Conservation (phyloP, 2,797 vertebrate species). For the Danio tinwini region DNA sequence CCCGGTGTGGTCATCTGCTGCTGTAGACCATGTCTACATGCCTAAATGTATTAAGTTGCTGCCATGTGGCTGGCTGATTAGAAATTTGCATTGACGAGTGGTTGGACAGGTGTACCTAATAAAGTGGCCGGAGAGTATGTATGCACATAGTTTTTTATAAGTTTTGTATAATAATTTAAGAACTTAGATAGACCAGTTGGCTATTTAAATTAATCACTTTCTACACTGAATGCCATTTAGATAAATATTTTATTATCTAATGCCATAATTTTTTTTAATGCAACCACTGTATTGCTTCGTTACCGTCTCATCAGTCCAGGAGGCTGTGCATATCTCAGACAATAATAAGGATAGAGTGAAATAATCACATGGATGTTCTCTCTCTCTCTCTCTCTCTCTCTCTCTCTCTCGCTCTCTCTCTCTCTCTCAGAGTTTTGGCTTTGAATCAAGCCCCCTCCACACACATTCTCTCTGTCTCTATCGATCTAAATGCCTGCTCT, state of each 20-base stretch:
- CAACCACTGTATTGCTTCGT: background rate
- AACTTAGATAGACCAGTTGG: no score
- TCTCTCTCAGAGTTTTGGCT: conserved; percentile 29
- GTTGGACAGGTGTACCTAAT: no score
- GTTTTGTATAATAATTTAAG: no score
- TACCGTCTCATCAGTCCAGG: background rate
- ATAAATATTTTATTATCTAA: background rate
- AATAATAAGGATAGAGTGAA: conserved; percentile 26
- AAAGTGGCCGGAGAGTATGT: no score
- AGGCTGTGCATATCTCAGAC: background rate
- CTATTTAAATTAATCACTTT: background rate
- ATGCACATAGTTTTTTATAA: no score
- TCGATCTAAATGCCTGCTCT: conserved; percentile 27
- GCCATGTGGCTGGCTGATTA: no score
- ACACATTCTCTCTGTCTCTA: conserved; percentile 13
- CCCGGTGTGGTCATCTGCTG: no score
- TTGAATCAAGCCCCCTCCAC: conserved; percentile 11
- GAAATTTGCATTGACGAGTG: no score
- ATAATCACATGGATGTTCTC: conserved; percentile 31
- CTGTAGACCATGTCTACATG: no score
- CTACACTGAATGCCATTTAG: background rate
- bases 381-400: no score
- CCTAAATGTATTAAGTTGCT: no score
- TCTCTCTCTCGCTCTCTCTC: no score
- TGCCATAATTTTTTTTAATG: background rate